Evolutionary conservation across 2,797 vertebrate species (phyloP), one percentile per base, ranked within the genome.

Genomic region (Scyliorhinus canicula): DNA sequence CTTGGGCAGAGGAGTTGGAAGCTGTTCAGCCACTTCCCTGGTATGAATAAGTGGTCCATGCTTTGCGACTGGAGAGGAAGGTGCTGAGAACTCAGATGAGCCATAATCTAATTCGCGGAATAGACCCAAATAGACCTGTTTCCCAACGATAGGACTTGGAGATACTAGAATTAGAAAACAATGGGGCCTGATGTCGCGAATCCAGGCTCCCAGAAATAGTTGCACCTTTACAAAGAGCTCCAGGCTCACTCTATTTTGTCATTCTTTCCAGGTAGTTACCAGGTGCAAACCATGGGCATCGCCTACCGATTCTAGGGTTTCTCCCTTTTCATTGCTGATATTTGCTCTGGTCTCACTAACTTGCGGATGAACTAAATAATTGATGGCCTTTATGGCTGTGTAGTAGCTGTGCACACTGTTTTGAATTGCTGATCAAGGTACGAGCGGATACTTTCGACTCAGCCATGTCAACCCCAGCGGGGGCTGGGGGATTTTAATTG

Each of bases 281-380:
- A 31, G 52, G 8, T 12, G 0, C 67, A 71, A 52, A 35, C 55
- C 14, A n/a, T 63, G 31, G 14, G 0, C 11, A 19, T 74, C 1
- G 4, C 31, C 9, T 57, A 52, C 47, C 12, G 16, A 6, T 74
- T 94, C 93, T 52, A 8, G 47, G 26, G 35, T 71, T 94, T 94
- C 67, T n/a, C 44, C 47, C 50, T 67, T 21, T 35, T 35, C 31
- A 71, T 19, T 55, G 26, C 28, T 74, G 67, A 31, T 94, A 67
- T 28, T 94, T 74, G 63, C 93, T 74, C 47, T 28, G 69, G 65
- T 69, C 44, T 93, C 44, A 28, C 57, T 93, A 67, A 50, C 31
- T 28, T 55, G 31, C 44, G 14, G 28, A 71, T 24, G 93, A 67
- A 50, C 65, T 94, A 52, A 94, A 94, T 94, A 74, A 94, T 94